Evolutionary conservation across 2,113 vertebrate genomes (phyloP).

Genomic region (Gadus macrocephalus): DNA sequence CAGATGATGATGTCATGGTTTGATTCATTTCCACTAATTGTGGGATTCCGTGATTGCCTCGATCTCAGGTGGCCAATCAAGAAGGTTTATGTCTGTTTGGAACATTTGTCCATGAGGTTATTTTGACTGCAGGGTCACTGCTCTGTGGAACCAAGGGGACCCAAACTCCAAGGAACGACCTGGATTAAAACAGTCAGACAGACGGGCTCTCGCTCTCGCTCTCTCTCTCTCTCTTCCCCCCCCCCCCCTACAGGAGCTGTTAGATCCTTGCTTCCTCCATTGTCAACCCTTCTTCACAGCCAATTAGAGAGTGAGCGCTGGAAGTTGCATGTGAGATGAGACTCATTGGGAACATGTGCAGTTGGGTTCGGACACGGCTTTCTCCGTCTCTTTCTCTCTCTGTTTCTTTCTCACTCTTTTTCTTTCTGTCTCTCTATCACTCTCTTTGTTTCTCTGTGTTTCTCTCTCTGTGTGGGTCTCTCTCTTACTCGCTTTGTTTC

Average conservation of each 20-base stretch:
- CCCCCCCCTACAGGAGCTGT: neutral
- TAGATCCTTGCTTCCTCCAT: neutral
- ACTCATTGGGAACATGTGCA: constrained; percentile 1
- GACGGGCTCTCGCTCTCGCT: neutral
- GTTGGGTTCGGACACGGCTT: neutral
- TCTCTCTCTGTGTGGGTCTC: too few species aligned
- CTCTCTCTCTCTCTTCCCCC: too few species aligned
- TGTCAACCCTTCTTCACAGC: neutral
- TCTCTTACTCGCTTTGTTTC: too few species aligned
- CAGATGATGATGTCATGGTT: neutral
- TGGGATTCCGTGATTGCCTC: neutral
- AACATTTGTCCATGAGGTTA: neutral
- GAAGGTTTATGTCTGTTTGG: neutral
- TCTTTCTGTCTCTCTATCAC: too few species aligned
- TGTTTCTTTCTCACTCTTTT: too few species aligned
- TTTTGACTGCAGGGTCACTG: constrained; percentile 2
- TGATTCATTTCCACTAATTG: neutral
- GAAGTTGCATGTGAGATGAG: neutral
- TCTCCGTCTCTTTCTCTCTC: too few species aligned
- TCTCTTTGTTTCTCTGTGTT: too few species aligned
- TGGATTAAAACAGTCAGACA: neutral
- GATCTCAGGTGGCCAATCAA: neutral
- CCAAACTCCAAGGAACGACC: neutral
- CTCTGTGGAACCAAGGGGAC: neutral
- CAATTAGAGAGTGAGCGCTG: neutral